Percentiles rank a stretch among this genome's conserved stretches.
phyloP scores from a whole-genome alignment of 2,888 invertebrate genomes.

The Eubasilissa splendida region DNA sequence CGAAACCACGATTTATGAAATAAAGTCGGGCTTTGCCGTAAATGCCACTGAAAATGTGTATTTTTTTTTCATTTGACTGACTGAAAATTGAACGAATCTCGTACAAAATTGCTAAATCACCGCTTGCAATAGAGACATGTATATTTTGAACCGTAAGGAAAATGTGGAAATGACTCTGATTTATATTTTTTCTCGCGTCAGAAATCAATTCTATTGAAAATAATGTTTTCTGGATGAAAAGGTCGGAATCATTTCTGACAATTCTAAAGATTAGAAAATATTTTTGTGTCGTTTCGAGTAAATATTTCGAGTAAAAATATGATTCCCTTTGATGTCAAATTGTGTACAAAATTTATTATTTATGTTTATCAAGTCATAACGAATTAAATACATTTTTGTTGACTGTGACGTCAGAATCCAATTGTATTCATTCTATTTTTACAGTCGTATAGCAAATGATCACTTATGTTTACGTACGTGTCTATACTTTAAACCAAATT shows the following conservation, averaged over 20 bases:
- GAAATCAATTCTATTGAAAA: conserved; percentile 36
- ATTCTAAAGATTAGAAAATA: conserved; percentile 32
- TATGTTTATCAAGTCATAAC: background rate
- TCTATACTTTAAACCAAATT: no score
- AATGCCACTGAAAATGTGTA: conserved; percentile 9
- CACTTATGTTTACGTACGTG: no score
- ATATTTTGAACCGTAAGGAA: background rate
- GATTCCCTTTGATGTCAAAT: background rate
- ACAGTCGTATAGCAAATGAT: no score
- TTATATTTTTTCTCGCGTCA: conserved; percentile 33
- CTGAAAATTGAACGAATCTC: conserved; percentile 41
- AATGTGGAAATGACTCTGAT: conserved; percentile 35
- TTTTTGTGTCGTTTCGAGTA: background rate
- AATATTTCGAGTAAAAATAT: background rate
- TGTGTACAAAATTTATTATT: background rate
- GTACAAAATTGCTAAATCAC: conserved; percentile 41
- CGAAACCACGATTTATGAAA: conserved; percentile 43
- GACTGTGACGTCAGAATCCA: no score
- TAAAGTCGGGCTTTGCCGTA: background rate
- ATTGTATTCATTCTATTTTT: no score
- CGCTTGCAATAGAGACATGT: conserved; percentile 23
- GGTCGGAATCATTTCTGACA: conserved; percentile 8
- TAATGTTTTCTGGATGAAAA: conserved; percentile 27
- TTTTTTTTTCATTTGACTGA: conserved; percentile 35
- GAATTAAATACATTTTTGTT: background rate